Evolutionary conservation across 2,888 invertebrate genomes (phyloP), one percentile per base, ranked within the genome.

Genomic region (Eristalis arbustorum): DNA sequence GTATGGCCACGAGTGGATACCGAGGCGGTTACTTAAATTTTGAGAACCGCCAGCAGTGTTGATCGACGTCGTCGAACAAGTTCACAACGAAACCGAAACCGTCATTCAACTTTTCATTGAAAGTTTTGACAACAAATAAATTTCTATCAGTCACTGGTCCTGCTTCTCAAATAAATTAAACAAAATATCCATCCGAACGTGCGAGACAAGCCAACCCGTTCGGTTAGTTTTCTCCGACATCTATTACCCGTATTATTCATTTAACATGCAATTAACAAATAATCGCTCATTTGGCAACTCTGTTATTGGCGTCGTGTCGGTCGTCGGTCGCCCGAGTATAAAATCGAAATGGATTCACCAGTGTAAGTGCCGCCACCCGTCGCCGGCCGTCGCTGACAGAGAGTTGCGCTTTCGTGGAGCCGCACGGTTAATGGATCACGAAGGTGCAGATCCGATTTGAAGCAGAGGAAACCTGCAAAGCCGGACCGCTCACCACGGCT

Each of bases 301-400:
- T 82, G 82, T 69, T 66, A n/a, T 64, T 49, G 25, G 2, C 8
- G 40, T n/a, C 49, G n/a, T n/a, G n/a, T n/a, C n/a, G n/a, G 40
- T 42, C 37, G 42, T 14, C 42, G 5, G 42, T 14, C 49, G n/a
- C n/a, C 3, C 49, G 61, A 31, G 71, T 34, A 77, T 68, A 81
- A 85, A 81, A 85, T 77, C 77, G 76, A 82, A 85, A 85, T 72
- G 77, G 77, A 82, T 73, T 77, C 85, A 82, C 73, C 77, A 85
- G 75, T 71, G 74, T 69, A 81, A 75, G 80, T 80, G 68, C 56
- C 69, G 68, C 56, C 69, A 23, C 6, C 69, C 59, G 23, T 25
- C 31, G 63, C 56, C 69, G 37, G 22, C 59, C 59, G 23, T 25
- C 31, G 22, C 67, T 31, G 22, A 61, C 61, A 13, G 34, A 23